These are phyloP conservation scores for Trinorchestia longiramus DNA, from an alignment of 1,140 invertebrate genomes.

Conservation along the genomic window DNA sequence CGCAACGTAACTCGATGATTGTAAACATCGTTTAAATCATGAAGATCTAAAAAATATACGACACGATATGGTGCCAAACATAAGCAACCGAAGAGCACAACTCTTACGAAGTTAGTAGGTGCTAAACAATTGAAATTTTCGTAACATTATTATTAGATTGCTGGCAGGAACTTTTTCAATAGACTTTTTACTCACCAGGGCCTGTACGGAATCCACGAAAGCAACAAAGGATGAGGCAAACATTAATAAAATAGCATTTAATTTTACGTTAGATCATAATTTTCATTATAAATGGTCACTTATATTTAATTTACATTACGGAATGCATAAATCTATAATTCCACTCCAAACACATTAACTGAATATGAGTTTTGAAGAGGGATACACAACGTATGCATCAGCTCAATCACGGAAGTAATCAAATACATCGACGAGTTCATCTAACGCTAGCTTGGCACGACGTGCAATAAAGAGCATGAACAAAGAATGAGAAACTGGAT, in stretches of 20 bases:
- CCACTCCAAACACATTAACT: not conserved
- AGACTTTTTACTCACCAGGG: constrained; percentile 70
- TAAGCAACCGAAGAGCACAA: too few relatives aligned
- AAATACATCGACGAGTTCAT: not conserved
- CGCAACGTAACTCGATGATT: too few relatives aligned
- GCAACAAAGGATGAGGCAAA: not conserved
- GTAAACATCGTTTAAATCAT: too few relatives aligned
- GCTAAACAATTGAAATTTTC: too few relatives aligned
- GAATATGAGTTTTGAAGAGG: not conserved
- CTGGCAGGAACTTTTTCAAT: not conserved
- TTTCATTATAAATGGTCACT: not conserved
- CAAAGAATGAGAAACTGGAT: not conserved
- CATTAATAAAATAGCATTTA: not conserved
- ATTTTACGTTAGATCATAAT: not conserved
- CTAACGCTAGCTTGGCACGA: not conserved
- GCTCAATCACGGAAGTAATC: not conserved
- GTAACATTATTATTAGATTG: too few relatives aligned
- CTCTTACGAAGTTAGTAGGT: too few relatives aligned
- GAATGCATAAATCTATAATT: not conserved
- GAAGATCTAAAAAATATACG: too few relatives aligned
- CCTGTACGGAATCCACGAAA: constrained; percentile 67
- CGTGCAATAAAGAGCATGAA: not conserved
- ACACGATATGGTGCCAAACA: too few relatives aligned
- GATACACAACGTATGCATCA: not conserved
- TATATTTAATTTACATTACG: not conserved